phyloP scores from a whole-genome alignment of 2,797 vertebrate species.

The Sebastes minor region DNA sequence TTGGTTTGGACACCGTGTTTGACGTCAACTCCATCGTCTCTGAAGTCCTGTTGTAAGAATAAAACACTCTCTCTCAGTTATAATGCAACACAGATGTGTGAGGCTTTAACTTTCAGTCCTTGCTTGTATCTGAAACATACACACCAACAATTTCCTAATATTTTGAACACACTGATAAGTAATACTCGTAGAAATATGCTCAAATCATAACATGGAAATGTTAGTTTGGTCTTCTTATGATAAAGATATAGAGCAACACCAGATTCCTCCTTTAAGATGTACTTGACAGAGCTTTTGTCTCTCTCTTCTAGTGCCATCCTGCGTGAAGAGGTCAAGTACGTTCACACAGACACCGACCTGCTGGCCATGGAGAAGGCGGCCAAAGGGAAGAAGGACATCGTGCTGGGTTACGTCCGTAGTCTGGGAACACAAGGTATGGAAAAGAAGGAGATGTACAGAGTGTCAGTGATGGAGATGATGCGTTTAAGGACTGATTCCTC shows the following conservation, averaged over 20 bases:
- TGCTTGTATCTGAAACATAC: too few species aligned
- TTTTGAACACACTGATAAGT: too few species aligned
- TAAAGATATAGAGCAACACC: neutral
- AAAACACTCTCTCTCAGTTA: neutral
- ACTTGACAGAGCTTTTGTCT: neutral
- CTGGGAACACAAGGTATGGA: conserved; percentile 90
- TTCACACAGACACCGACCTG: conserved; percentile 86
- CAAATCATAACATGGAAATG: too few species aligned
- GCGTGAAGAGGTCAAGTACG: conserved; percentile 92
- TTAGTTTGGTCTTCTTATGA: too few species aligned
- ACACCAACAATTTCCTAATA: too few species aligned
- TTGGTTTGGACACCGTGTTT: conserved; percentile 91
- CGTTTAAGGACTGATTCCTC: neutral
- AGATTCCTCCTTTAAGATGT: neutral
- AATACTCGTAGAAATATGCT: too few species aligned
- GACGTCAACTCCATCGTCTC: conserved; percentile 91
- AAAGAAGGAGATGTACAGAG: neutral
- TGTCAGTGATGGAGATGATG: neutral
- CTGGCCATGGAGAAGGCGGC: conserved; percentile 83
- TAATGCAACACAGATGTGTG: too few species aligned
- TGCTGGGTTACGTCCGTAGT: conserved; percentile 88
- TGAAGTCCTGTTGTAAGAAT: conserved; percentile 94
- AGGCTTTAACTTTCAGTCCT: too few species aligned
- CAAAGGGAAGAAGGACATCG: conserved; percentile 86
- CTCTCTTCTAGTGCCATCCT: conserved; percentile 85